These are phyloP conservation scores for Cheiracanthium punctorium DNA, from an alignment of 2,888 invertebrate genomes.

Conservation along the genomic window DNA sequence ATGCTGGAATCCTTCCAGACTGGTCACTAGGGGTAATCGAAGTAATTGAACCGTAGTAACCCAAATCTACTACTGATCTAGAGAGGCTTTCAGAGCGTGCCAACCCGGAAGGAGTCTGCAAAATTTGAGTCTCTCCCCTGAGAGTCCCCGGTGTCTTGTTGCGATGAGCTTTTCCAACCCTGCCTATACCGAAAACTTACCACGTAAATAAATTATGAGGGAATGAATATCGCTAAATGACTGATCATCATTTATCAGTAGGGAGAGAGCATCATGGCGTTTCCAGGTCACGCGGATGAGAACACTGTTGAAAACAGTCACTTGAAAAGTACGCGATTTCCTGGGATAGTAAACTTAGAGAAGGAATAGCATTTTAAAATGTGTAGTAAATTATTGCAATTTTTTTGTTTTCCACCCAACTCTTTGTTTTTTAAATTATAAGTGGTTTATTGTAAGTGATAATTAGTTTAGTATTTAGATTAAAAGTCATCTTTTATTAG, in stretches of 20 bases:
- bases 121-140: not conserved
- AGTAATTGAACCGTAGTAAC: not conserved
- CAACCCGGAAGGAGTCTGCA: conserved; percentile 7
- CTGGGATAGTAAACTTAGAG: not conserved
- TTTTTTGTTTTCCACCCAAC: too few relatives aligned
- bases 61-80: conserved; percentile 10
- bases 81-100: not conserved
- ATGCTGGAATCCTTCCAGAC: not conserved
- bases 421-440: too few relatives aligned
- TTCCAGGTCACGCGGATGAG: not conserved
- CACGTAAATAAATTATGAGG: not conserved
- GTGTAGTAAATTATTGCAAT: too few relatives aligned
- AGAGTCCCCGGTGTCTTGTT: not conserved
- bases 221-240: not conserved
- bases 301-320: not conserved
- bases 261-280: not conserved
- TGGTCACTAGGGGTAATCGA: not conserved
- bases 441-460: too few relatives aligned
- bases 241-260: not conserved
- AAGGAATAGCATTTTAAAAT: too few relatives aligned
- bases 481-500: too few relatives aligned
- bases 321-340: not conserved
- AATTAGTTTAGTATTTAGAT: too few relatives aligned
- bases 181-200: not conserved
- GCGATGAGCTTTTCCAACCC: not conserved